Percentiles rank a stretch among this genome's conserved stretches.
Conservation (phyloP, 1,140 invertebrate genomes). For the Neotoxoptera formosana region DNA sequence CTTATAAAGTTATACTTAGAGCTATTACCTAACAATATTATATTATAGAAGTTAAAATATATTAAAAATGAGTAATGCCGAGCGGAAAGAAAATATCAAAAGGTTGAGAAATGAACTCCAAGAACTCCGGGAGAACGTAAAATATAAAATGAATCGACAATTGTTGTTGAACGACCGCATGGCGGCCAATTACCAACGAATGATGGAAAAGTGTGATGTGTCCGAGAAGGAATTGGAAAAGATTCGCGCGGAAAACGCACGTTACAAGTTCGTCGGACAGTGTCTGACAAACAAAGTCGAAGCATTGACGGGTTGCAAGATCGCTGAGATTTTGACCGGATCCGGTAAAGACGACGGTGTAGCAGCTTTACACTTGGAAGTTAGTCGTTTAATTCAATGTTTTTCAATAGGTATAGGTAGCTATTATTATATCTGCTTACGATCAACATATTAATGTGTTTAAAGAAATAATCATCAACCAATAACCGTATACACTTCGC, state of each 20-base stretch:
- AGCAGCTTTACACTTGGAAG: neutral
- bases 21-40: neutral
- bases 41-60: neutral
- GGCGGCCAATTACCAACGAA: neutral
- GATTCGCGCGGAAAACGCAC: neutral
- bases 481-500: too few relatives aligned
- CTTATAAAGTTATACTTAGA: too few relatives aligned
- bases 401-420: too few relatives aligned
- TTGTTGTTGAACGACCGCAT: neutral
- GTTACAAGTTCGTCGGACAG: neutral
- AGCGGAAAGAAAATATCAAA: neutral
- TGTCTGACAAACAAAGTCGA: neutral
- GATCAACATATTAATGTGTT: too few relatives aligned
- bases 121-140: neutral
- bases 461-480: too few relatives aligned
- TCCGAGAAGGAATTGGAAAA: constrained; percentile 8
- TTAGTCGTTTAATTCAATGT: neutral
- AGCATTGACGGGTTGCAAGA: neutral
- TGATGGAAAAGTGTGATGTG: neutral
- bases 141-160: neutral
- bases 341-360: neutral
- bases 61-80: neutral
- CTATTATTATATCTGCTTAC: too few relatives aligned
- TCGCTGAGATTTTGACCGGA: neutral
- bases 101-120: neutral